Conservation (phyloP, 2,113 vertebrate genomes). For the Genyomyrus donnyi region DNA sequence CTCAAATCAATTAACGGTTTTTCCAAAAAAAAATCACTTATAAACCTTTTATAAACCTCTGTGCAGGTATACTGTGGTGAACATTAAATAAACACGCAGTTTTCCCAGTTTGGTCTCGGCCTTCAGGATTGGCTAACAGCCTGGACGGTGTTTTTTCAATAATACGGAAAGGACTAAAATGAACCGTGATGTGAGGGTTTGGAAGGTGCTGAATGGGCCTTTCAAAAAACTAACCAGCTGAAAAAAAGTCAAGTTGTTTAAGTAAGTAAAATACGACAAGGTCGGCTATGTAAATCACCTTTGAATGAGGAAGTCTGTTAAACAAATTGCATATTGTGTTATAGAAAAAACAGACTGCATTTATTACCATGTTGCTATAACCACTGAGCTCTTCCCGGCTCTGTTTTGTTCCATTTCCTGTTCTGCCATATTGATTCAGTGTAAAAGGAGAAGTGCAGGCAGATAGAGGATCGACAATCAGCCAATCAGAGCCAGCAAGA, state of each 20-base stretch:
- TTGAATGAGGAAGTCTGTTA: background rate
- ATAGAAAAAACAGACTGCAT: background rate
- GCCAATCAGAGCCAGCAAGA: background rate
- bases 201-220: background rate
- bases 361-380: background rate
- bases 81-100: background rate
- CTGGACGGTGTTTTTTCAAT: background rate
- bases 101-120: background rate
- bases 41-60: background rate
- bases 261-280: background rate
- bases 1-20: background rate
- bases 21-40: background rate
- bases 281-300: background rate
- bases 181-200: background rate
- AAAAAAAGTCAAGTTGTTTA: background rate
- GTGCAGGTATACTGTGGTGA: background rate
- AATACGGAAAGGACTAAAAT: background rate
- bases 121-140: background rate
- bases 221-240: background rate
- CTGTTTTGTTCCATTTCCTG: background rate
- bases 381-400: background rate
- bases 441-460: background rate
- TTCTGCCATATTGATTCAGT: background rate
- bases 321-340: background rate
- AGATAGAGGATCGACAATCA: background rate